Evolutionary conservation across 2,113 vertebrate genomes (phyloP), one percentile per base, ranked within the genome.

Genomic region (Clarias batrachus): DNA sequence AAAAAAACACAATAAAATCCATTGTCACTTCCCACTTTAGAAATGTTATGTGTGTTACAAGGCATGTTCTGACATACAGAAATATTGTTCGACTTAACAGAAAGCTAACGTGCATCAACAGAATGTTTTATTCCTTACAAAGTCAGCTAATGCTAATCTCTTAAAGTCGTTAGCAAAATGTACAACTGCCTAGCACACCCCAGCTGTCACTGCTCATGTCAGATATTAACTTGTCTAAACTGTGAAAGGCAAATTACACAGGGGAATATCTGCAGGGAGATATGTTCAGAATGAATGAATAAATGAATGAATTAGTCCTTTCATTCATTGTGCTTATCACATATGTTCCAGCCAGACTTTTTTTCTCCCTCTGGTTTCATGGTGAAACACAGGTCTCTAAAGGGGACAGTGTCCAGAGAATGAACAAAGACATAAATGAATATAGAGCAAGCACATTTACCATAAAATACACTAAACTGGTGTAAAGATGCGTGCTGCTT

Each of bases 261-360:
- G 56, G 27, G 76, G 56, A 60, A 80, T 80, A 80, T 59, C 56
- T 59, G 27, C 27, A 33, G 77, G 77, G 37, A 59, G 54, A 80
- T 80, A 60, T 80, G 27, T 80, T 59, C 54, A 57, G 33, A 77
- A 85, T 62, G 70, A 63, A 63, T 62, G 23, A 74, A 84, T 76
- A 41, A n/a, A 76, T 48, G 33, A 84, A 84, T 76, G 56, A 84
- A 74, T 74, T 59, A 62, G 71, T 76, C 33, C 25, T 68, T 68
- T 56, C n/a, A 60, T 71, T 83, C 52, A 70, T 33, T 70, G 52
- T 2, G 10, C 52, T 23, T 30, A 71, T 83, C 52, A 57, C 66
- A 57, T 52, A 52, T 54, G 66, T 66, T 54, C 63, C 60, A 68
- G 56, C 3, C 77, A 79, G 56, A 79, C 56, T 8, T 27, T 30